Percentiles rank a stretch among this genome's conserved stretches.
Conservation (phyloP, 2,113 vertebrate genomes). For the Myiagra hebetior region DNA sequence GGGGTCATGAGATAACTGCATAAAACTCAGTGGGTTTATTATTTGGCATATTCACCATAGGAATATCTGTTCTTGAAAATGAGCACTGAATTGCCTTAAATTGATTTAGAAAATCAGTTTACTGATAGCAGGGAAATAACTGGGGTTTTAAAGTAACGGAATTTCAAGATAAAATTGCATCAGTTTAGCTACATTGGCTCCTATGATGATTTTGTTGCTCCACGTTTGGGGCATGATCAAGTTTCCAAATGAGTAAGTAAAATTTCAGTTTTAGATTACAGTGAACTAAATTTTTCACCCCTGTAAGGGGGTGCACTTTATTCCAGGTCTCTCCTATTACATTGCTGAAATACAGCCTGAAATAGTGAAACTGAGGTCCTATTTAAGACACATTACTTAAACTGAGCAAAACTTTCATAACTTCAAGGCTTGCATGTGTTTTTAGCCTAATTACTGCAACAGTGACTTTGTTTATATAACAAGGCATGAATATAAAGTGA, state of each 20-base stretch:
- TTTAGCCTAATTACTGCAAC: not conserved
- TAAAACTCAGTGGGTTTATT: not conserved
- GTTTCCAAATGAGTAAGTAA: not conserved
- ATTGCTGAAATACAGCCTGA: not conserved
- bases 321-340: not conserved
- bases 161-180: not conserved
- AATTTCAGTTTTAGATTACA: not conserved
- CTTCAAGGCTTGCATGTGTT: not conserved
- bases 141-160: not conserved
- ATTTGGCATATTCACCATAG: not conserved
- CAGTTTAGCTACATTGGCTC: not conserved
- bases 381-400: not conserved
- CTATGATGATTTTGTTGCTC: not conserved
- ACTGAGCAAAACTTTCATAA: not conserved
- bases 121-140: not conserved
- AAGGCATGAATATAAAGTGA: not conserved
- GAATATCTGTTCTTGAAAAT: not conserved
- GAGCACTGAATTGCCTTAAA: not conserved
- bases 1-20: not conserved
- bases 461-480: not conserved
- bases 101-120: not conserved
- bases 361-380: not conserved
- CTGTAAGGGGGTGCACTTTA: not conserved
- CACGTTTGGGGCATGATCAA: not conserved
- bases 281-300: not conserved